Evolutionary conservation across 2,888 invertebrate genomes (phyloP), one percentile per base, ranked within the genome.

Genomic region (Diarsia rubi): DNA sequence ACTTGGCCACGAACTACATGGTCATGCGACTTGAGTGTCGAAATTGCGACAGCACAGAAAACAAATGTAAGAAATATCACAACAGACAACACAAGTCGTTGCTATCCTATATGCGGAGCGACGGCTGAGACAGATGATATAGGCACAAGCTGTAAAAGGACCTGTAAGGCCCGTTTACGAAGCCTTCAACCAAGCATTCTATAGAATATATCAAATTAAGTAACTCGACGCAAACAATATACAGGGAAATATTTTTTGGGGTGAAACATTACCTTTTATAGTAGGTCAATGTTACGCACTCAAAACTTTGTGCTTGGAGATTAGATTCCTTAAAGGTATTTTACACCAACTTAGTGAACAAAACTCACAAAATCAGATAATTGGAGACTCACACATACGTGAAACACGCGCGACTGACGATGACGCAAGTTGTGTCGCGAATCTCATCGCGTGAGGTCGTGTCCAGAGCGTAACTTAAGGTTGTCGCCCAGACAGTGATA

Each of bases 401-500:
- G 52, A n/a, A n/a, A 54, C 52, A 45, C 45, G 14, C 45, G 45
- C 16, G 0, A 45, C 45, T 16, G n/a, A n/a, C n/a, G n/a, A n/a
- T 45, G 45, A 45, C 45, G 45, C 11, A 52, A 21, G 8, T 52
- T 45, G 45, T 5, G 16, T 45, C 45, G 49, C 49, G 11, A 54
- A 54, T 27, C 62, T 42, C 42, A 44, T 42, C 62, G 42, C n/a
- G 16, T n/a, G 42, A 62, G 62, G 62, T 62, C 42, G 24, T 3
- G 42, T 0, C 1, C n/a, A 42, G 0, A 42, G 9, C 16, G 1
- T 62, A 59, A 82, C 84, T 79, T 85, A 19, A 78, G 73, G 52
- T 42, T 76, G 47, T 64, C 64, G 57, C 65, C 64, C 73, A 78
- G 83, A 81, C 82, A 78, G 76, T 81, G 82, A 79, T 57, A 66